Conservation (phyloP, 2,797 vertebrate genomes). For the Sebastes dallii region DNA sequence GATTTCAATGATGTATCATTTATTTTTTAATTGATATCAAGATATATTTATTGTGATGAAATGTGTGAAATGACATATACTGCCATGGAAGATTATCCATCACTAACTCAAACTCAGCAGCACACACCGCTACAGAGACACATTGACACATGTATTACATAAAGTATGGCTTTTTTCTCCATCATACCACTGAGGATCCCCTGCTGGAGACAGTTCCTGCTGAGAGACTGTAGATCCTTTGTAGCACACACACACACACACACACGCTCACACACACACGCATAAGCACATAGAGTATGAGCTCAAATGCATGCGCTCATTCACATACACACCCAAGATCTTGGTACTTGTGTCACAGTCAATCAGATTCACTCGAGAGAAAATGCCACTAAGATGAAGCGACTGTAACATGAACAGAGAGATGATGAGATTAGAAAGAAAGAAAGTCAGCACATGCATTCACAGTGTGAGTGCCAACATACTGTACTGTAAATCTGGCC, state of each 20-base stretch:
- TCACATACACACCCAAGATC: neutral
- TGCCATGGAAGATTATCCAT: neutral
- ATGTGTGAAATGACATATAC: neutral
- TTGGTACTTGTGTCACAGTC: slow-evolving; percentile 34
- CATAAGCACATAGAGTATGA: neutral
- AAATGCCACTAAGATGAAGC: slow-evolving; percentile 18
- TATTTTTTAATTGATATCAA: neutral
- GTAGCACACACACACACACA: neutral
- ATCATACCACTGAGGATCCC: neutral
- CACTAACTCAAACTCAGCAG: neutral
- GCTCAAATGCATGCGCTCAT: neutral
- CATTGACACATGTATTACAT: neutral
- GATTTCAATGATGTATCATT: neutral
- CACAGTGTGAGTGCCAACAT: neutral
- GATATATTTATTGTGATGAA: neutral
- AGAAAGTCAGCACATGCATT: neutral
- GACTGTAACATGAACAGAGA: slow-evolving; percentile 9
- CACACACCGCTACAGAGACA: neutral
- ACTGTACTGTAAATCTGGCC: slow-evolving; percentile 33
- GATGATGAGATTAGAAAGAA: neutral
- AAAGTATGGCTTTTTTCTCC: neutral
- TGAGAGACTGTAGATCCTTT: slow-evolving; percentile 2
- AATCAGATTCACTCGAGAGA: slow-evolving; percentile 22
- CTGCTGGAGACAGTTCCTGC: neutral
- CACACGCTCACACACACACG: neutral